These are phyloP conservation scores for Mustela nigripes DNA, from an alignment of 2,113 vertebrate species.

Conservation along the genomic window DNA sequence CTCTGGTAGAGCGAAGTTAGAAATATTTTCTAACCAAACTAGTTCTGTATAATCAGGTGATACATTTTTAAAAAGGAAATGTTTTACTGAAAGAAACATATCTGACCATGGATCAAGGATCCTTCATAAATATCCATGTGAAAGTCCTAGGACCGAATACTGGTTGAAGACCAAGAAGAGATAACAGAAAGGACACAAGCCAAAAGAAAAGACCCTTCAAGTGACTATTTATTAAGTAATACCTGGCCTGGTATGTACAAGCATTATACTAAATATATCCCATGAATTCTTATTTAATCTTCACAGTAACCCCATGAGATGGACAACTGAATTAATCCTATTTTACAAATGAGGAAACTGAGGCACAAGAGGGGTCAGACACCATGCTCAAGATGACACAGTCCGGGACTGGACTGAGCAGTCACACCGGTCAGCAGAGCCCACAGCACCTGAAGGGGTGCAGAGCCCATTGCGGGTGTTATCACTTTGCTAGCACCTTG, in stretches of 20 bases:
- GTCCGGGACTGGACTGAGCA: background rate
- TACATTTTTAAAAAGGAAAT: background rate
- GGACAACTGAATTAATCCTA: background rate
- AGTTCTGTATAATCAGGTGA: background rate
- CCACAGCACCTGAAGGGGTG: background rate
- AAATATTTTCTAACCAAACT: conserved; percentile 40
- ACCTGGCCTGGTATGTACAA: background rate
- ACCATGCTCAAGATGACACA: background rate
- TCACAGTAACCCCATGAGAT: background rate
- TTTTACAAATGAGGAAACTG: background rate
- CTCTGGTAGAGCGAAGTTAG: background rate
- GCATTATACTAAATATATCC: background rate
- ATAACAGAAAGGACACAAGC: background rate
- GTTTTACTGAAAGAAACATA: background rate
- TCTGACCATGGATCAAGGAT: background rate
- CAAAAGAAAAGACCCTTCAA: background rate
- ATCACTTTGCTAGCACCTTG: background rate
- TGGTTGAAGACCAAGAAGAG: background rate
- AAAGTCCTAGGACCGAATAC: background rate
- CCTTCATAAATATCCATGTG: background rate
- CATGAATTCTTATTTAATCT: background rate
- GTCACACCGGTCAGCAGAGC: background rate
- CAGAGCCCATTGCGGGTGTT: background rate
- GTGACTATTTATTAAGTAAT: conserved; percentile 10
- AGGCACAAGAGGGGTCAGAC: background rate